A percentile compares a stretch with the other conserved stretches of the same genome.
These are phyloP conservation scores for Phorcus lineatus DNA, from an alignment of 2,888 invertebrate species.

Conservation along the genomic window DNA sequence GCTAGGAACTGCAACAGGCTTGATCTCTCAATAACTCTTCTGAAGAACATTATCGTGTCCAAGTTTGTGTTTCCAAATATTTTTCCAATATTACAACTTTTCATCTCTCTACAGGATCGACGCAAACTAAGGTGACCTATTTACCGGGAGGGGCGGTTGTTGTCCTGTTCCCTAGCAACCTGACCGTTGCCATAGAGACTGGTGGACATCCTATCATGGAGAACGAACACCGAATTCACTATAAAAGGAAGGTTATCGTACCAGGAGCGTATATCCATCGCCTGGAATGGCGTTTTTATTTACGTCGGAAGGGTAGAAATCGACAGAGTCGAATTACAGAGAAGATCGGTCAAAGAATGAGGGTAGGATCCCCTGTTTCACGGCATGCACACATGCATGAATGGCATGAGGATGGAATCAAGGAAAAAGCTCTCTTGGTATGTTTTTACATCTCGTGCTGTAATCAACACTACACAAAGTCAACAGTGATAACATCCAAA, in stretches of 20 bases:
- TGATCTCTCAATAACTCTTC: background rate
- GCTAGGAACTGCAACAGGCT: slow-evolving; percentile 28
- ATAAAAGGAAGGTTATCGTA: slow-evolving; percentile 72
- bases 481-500: slow-evolving; percentile 6
- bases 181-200: slow-evolving; percentile 88
- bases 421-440: slow-evolving; percentile 73
- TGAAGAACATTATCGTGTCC: background rate
- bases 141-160: slow-evolving; percentile 73
- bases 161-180: slow-evolving; percentile 73
- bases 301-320: slow-evolving; percentile 80
- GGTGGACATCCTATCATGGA: slow-evolving; percentile 91
- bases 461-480: slow-evolving; percentile 11
- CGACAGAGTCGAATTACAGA: slow-evolving; percentile 58
- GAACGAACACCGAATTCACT: slow-evolving; percentile 72
- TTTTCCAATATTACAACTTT: background rate
- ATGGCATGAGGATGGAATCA: slow-evolving; percentile 68
- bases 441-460: slow-evolving; percentile 44
- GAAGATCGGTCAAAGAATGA: slow-evolving; percentile 68
- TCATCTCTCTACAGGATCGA: slow-evolving; percentile 56
- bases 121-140: slow-evolving; percentile 71
- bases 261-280: slow-evolving; percentile 80
- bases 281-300: slow-evolving; percentile 96
- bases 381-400: slow-evolving; percentile 71
- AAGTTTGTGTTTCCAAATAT: background rate
- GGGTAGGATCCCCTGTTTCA: slow-evolving; percentile 71